phyloP scores from a whole-genome alignment of 2,797 vertebrate genomes.

The Tauraco hartlaubi region DNA sequence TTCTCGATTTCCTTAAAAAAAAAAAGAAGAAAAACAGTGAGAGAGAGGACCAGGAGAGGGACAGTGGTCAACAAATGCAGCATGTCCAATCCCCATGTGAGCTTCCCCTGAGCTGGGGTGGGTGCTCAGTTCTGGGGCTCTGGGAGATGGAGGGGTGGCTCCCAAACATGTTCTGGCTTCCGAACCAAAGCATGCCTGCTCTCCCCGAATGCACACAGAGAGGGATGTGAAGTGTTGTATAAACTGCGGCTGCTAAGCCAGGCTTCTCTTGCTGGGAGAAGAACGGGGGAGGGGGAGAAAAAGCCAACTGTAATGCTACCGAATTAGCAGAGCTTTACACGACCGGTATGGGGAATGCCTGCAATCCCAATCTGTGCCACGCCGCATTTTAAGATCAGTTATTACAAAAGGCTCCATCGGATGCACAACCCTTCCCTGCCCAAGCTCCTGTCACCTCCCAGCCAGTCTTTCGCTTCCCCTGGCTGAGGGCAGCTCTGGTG shows the following conservation, averaged over 20 bases:
- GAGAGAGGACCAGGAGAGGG: neutral
- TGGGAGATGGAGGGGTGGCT: neutral
- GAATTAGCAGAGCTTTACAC: neutral
- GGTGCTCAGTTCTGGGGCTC: neutral
- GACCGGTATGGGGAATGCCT: neutral
- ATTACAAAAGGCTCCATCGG: neutral
- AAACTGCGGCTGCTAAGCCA: neutral
- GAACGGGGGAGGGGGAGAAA: neutral
- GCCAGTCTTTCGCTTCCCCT: fast-evolving
- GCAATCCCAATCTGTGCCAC: neutral
- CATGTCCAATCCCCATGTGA: fast-evolving
- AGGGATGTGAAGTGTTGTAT: neutral
- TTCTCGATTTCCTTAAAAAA: neutral
- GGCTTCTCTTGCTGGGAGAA: neutral
- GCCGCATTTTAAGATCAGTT: neutral
- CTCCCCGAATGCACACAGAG: neutral
- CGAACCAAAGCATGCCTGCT: neutral
- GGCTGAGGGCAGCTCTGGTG: neutral
- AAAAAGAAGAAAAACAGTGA: neutral
- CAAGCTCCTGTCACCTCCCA: neutral
- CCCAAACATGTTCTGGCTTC: neutral
- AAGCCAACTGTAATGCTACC: neutral
- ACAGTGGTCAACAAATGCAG: fast-evolving
- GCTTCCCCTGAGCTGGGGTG: neutral
- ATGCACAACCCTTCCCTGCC: neutral